Evolutionary conservation across 2,113 vertebrate genomes (phyloP).

Genomic region (Cyanoderma ruficeps): DNA sequence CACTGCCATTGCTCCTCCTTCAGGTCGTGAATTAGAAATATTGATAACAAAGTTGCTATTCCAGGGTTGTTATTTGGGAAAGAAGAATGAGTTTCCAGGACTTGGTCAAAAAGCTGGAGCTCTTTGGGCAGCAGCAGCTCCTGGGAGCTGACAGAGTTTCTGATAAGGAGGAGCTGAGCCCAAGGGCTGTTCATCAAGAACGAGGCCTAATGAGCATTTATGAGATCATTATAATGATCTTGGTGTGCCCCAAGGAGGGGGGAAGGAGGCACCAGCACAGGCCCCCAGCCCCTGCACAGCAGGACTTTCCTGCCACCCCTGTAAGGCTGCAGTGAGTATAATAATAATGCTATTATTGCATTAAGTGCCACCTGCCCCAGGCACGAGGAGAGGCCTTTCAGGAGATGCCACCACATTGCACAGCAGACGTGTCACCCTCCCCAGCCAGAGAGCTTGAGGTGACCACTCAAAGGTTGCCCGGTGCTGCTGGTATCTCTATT

Average conservation of each 20-base stretch:
- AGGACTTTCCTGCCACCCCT: not conserved
- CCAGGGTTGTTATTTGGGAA: not conserved
- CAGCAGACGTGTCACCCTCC: not conserved
- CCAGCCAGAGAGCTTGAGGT: not conserved
- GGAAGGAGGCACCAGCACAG: not conserved
- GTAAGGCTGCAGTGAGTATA: too few relatives aligned
- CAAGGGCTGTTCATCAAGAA: not conserved
- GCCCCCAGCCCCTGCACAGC: not conserved
- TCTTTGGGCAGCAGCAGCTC: not conserved
- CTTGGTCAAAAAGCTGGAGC: not conserved
- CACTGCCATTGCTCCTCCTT: not conserved
- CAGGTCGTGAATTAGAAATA: not conserved
- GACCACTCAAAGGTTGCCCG: not conserved
- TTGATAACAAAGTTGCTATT: rapidly evolving
- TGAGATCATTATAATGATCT: too few relatives aligned
- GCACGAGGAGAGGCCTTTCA: not conserved
- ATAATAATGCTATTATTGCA: not conserved
- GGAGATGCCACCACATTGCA: not conserved
- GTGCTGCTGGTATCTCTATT: not conserved
- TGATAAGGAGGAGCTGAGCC: not conserved
- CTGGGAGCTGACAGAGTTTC: not conserved
- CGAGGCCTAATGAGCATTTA: not conserved
- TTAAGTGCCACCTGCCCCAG: not conserved
- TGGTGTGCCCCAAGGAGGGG: not conserved
- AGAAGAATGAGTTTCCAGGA: not conserved